Evolutionary conservation across 2,797 vertebrate species (phyloP), one percentile per base, ranked within the genome.

Genomic region (Gymnodraco acuticeps): DNA sequence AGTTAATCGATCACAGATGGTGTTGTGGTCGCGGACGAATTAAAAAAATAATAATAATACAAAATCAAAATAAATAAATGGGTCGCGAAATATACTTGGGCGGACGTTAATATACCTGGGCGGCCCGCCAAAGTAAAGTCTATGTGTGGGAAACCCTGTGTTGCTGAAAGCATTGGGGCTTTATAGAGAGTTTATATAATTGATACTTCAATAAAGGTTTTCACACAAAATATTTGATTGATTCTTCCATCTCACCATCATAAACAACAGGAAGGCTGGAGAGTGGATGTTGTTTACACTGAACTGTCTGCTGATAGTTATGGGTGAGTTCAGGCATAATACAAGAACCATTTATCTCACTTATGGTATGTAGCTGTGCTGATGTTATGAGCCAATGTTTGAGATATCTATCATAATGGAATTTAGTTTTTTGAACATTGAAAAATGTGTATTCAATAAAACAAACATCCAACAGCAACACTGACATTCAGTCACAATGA

Each of bases 211-310:
- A 41, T 64, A 64, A 38, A 10, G 4, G 50, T 76, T 71, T 84
- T 64, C 43, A 52, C 53, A 63, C 27, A 27, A 7, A 67, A 54
- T 10, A 38, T 67, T 54, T 3, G n/a, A 77, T 73, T 56, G 78
- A 84, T 80, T 77, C 61, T 64, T 64, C 59, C 47, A 48, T 56
- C 54, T 63, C 17, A n/a, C 23, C 11, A 41, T 71, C 33, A 43
- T 63, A 54, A 38, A 64, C 65, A 65, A 38, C 73, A 66, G 75
- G 48, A 62, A 60, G 53, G 51, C 61, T 19, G 47, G 38, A 56
- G 17, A 13, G 64, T 1, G 70, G 61, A 63, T 69, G 73, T 81
- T 80, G 73, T 80, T 80, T 76, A 78, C 46, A 16, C 20, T 1
- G 0, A 78, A 16, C 38, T n/a, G 47, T 23, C 20, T 9, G 17